Evolutionary conservation across 2,888 invertebrate genomes (phyloP).

Genomic region (Dioctria linearis): DNA sequence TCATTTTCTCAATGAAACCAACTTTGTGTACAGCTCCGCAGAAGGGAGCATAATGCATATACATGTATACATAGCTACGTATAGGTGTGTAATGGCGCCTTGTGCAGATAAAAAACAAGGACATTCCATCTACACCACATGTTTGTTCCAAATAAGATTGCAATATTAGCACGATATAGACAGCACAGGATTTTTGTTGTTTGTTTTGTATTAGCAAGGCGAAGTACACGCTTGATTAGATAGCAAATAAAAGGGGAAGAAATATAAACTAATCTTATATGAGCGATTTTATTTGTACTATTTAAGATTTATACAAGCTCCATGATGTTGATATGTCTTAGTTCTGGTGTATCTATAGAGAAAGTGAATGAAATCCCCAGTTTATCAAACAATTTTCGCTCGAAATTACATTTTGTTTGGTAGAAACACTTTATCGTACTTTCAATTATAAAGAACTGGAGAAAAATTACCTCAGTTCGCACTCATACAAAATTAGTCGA

Average conservation of each 20-base stretch:
- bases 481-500: constrained; percentile 11
- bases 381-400: not conserved
- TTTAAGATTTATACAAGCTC: constrained; percentile 27
- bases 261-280: constrained; percentile 35
- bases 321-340: not conserved
- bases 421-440: not conserved
- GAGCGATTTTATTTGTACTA: constrained; percentile 30
- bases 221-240: constrained; percentile 45
- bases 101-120: constrained; percentile 33
- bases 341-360: not conserved
- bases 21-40: constrained; percentile 25
- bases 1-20: constrained; percentile 51
- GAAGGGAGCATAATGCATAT: not conserved
- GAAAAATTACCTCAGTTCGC: constrained; percentile 3
- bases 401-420: not conserved
- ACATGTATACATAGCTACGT: no score
- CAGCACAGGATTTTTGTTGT: constrained; percentile 33
- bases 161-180: constrained; percentile 36
- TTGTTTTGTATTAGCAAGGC: constrained; percentile 42
- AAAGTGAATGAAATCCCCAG: not conserved
- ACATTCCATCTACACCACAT: constrained; percentile 47
- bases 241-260: constrained; percentile 32
- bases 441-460: constrained; percentile 4
- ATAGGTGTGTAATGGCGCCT: constrained; percentile 8
- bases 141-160: constrained; percentile 51